phyloP scores from a whole-genome alignment of 2,888 invertebrate species.

The Asteroscopus sphinx region DNA sequence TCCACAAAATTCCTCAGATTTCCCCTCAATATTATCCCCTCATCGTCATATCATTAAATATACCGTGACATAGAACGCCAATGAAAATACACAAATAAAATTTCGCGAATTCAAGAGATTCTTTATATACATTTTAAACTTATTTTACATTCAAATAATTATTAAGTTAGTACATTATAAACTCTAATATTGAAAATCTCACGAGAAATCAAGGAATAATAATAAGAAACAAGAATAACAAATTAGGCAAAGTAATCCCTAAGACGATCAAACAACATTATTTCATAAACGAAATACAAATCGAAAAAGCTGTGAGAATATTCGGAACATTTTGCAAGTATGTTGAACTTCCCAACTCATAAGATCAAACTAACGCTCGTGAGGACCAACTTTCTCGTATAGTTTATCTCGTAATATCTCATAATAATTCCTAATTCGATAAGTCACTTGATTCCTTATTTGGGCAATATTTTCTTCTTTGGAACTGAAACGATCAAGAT shows the following conservation, averaged over 20 bases:
- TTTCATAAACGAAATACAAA: conserved; percentile 53
- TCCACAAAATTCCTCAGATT: no score
- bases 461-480: conserved; percentile 38
- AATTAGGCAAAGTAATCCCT: conserved; percentile 46
- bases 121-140: background rate
- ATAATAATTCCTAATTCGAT: conserved; percentile 63
- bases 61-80: no score
- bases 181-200: conserved; percentile 11
- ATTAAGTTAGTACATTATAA: background rate
- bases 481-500: conserved; percentile 37
- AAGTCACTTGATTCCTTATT: conserved; percentile 44
- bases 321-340: conserved; percentile 55
- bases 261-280: conserved; percentile 41
- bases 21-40: no score
- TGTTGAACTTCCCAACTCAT: conserved; percentile 57
- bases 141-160: background rate
- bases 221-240: conserved; percentile 39
- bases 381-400: conserved; percentile 56
- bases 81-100: background rate
- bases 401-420: conserved; percentile 60
- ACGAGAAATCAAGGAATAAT: conserved; percentile 47
- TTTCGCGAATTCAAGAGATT: background rate
- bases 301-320: conserved; percentile 41
- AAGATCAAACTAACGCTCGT: conserved; percentile 56
- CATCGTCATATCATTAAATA: no score